Conservation (phyloP, 2,113 vertebrate species). For the Malurus elegans region DNA sequence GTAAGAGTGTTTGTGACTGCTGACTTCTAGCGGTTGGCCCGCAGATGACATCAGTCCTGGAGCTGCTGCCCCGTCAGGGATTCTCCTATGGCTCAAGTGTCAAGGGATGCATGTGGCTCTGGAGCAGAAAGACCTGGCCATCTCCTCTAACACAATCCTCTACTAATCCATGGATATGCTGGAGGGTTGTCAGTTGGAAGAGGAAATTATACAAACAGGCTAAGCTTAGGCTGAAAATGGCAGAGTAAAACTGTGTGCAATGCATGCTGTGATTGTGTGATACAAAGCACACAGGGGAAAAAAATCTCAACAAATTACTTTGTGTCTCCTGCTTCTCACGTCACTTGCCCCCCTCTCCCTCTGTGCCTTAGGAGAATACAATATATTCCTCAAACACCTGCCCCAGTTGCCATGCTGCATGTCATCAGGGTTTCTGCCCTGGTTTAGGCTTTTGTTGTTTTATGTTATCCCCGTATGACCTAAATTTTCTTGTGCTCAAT, state of each 20-base stretch:
- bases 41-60: neutral
- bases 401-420: neutral
- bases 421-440: neutral
- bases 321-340: neutral
- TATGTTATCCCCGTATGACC: neutral
- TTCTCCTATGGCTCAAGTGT: neutral
- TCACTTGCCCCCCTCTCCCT: neutral
- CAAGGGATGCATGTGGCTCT: neutral
- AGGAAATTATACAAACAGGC: neutral
- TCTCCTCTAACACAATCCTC: neutral
- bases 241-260: neutral
- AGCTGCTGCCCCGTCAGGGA: neutral
- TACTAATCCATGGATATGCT: neutral
- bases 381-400: neutral
- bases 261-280: neutral
- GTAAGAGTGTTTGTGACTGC: neutral
- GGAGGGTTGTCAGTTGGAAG: neutral
- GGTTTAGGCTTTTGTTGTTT: neutral
- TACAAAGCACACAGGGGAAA: neutral
- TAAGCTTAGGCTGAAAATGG: neutral
- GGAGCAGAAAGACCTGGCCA: neutral
- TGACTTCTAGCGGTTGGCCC: slow-evolving; percentile 12
- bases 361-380: neutral
- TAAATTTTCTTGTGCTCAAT: neutral
- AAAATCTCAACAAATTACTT: neutral